Evolutionary conservation across 2,888 invertebrate genomes (phyloP), one percentile per base, ranked within the genome.

Genomic region (Nomada fucata): DNA sequence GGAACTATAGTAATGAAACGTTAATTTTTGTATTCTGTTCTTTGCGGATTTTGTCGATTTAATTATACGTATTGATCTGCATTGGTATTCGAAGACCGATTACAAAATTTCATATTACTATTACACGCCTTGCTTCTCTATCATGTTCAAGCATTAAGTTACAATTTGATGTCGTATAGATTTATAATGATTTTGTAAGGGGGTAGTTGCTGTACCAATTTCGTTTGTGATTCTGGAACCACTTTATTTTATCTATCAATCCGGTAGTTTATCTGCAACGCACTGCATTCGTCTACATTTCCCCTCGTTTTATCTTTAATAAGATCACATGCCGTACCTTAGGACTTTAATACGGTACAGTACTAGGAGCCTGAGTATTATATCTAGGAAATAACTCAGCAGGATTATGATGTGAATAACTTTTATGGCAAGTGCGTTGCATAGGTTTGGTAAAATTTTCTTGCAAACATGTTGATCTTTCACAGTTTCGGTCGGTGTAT

Each of bases 241-340:
- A 84, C 76, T 86, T 71, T 77, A 47, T 59, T 64, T 74, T 79
- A 79, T 84, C 84, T 50, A 36, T 5, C 67, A 64, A 84, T 86
- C 87, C 78, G 71, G 64, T 69, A 83, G 80, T 86, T 86, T 79
- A 87, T 84, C 72, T 84, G 60, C 52, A 75, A 78, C 76, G 29
- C 11, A 59, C 60, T n/a, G 57, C 68, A 75, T 59, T 81, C 79
- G 77, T 76, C 76, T 73, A 84, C 50, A 61, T 69, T 61, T 75
- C 69, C 69, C 47, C 73, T 71, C 60, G n/a, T 60, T 76, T 76
- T 86, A 86, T 86, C 86, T 75, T 69, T 82, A 87, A 87, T 78
- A 71, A 85, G 87, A 86, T 86, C 86, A 59, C 72, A 57, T 72
- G 23, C 57, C 44, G 55, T n/a, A 18, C 42, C 23, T 75, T 61